Evolutionary conservation across 2,888 invertebrate species (phyloP).

Genomic region (Corbicula japonica): DNA sequence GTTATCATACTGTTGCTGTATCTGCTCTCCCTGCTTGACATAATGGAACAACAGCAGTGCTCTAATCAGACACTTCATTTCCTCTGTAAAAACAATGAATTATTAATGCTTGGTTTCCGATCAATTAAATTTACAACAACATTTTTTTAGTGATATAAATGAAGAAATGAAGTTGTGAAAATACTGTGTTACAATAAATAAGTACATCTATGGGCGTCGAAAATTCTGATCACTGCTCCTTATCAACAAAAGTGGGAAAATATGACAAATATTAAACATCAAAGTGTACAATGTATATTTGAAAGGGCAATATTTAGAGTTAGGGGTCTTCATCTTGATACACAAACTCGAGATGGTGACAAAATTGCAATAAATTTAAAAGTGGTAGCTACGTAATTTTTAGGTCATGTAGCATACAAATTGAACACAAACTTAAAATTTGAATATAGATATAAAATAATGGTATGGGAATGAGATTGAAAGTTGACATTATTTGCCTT

Average conservation of each 20-base stretch:
- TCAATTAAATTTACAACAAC: too few relatives aligned
- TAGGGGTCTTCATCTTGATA: too few relatives aligned
- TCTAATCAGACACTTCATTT: slow-evolving; percentile 79
- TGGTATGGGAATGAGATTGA: neutral
- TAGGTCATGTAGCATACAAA: neutral
- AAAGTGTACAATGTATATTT: too few relatives aligned
- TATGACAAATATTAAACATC: too few relatives aligned
- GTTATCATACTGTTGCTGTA: slow-evolving; percentile 88
- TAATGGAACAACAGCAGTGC: slow-evolving; percentile 82
- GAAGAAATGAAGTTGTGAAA: too few relatives aligned
- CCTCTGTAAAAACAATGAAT: slow-evolving; percentile 74
- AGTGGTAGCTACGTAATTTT: neutral
- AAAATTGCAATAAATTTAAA: neutral
- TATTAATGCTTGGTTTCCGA: neutral
- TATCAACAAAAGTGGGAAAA: too few relatives aligned
- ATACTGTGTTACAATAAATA: too few relatives aligned
- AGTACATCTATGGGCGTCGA: too few relatives aligned
- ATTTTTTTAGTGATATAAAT: too few relatives aligned
- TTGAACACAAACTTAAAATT: neutral
- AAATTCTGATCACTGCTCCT: too few relatives aligned
- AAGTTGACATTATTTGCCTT: neutral
- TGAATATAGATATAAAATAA: neutral
- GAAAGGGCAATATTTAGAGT: too few relatives aligned
- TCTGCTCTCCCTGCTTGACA: slow-evolving; percentile 85
- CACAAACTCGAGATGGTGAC: too few relatives aligned